phyloP scores from a whole-genome alignment of 2,113 vertebrate species.

The Arvicanthis niloticus region DNA sequence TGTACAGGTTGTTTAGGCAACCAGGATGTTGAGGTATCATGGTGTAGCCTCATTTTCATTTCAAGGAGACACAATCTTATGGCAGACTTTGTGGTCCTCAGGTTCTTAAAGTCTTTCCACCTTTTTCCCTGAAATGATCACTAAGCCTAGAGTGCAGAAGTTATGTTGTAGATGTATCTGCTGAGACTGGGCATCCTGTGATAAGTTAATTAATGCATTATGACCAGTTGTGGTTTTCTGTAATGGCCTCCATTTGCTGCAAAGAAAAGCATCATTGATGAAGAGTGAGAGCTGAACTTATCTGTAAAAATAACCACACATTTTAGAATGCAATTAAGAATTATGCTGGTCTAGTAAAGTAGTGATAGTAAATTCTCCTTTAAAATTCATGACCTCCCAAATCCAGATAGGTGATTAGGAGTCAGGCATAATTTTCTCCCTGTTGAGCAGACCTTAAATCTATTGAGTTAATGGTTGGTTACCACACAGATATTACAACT shows the following conservation, averaged over 20 bases:
- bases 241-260: not conserved
- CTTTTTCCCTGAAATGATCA: not conserved
- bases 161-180: not conserved
- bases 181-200: not conserved
- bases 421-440: not conserved
- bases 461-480: not conserved
- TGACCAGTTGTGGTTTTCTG: not conserved
- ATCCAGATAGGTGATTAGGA: not conserved
- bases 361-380: not conserved
- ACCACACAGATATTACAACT: not conserved
- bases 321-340: not conserved
- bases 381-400: not conserved
- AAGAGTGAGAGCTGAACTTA: not conserved
- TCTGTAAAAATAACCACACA: not conserved
- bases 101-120: not conserved
- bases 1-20: not conserved
- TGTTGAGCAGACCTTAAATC: not conserved
- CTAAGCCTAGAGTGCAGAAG: not conserved
- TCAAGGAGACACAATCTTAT: not conserved
- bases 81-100: not conserved
- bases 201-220: not conserved
- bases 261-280: not conserved
- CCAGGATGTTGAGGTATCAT: not conserved
- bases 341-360: not conserved
- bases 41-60: not conserved